phyloP scores from a whole-genome alignment of 2,113 vertebrate species.

The Speoplatyrhinus poulsoni region DNA sequence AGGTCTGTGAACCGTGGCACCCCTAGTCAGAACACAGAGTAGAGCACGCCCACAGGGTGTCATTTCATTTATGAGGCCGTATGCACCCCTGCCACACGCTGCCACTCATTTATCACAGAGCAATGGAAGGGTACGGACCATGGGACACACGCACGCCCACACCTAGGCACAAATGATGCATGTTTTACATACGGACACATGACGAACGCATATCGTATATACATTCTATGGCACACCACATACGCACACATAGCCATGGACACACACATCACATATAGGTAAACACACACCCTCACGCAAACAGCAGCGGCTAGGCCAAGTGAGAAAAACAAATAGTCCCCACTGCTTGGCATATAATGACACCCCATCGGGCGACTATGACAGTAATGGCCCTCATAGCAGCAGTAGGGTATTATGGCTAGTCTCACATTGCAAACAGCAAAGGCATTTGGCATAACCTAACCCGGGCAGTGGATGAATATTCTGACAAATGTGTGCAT shows the following conservation, averaged over 20 bases:
- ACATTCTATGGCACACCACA: not conserved
- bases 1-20: not conserved
- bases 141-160: not conserved
- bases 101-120: constrained; percentile 65
- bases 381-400: constrained; percentile 56
- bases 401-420: constrained; percentile 51
- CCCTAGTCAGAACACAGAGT: constrained; percentile 58
- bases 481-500: constrained; percentile 40
- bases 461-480: constrained; percentile 21
- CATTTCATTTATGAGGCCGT: constrained; percentile 50
- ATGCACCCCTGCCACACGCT: constrained; percentile 24
- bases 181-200: constrained; percentile 2
- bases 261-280: not conserved
- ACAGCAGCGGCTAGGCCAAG: constrained; percentile 28
- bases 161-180: constrained; percentile 12
- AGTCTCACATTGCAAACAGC: constrained; percentile 49
- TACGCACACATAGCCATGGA: not conserved
- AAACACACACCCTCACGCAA: constrained; percentile 21
- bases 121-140: constrained; percentile 36
- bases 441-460: constrained; percentile 21
- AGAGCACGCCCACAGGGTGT: constrained; percentile 50
- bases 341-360: constrained; percentile 63
- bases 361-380: constrained; percentile 55
- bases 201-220: constrained; percentile 8
- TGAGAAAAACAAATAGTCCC: constrained; percentile 56